A percentile compares a stretch with the other conserved stretches of the same genome.
Conservation (phyloP, 2,888 invertebrate species). For the Flexamia atlantica region DNA sequence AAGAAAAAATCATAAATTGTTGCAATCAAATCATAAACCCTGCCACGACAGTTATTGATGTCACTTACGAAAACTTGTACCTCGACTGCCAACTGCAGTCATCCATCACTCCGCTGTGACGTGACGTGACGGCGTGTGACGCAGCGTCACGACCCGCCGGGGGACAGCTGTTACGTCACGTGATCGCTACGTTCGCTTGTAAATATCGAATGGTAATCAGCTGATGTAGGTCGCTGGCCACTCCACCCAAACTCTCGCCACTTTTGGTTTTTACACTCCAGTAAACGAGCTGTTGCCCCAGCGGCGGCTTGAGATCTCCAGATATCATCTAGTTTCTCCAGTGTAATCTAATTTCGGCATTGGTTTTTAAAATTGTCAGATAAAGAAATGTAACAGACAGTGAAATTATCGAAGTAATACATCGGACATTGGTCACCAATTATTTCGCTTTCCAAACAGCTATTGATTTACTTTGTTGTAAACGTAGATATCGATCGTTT, state of each 20-base stretch:
- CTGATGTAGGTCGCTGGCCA: conserved; percentile 9
- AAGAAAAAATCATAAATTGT: too few relatives aligned
- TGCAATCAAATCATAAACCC: too few relatives aligned
- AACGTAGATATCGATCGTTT: too few relatives aligned
- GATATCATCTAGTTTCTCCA: neutral
- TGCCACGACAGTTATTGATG: too few relatives aligned
- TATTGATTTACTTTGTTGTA: too few relatives aligned
- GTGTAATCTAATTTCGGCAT: too few relatives aligned
- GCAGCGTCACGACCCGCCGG: conserved; percentile 11
- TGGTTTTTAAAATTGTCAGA: neutral
- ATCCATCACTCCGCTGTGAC: too few relatives aligned
- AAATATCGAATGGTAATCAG: conserved; percentile 28
- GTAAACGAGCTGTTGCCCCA: neutral
- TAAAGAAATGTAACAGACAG: neutral
- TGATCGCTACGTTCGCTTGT: conserved; percentile 7
- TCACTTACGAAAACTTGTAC: too few relatives aligned
- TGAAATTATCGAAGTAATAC: too few relatives aligned
- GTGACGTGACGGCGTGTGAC: neutral
- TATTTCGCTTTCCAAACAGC: too few relatives aligned
- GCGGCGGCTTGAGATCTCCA: neutral
- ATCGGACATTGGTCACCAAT: too few relatives aligned
- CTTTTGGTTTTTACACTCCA: neutral
- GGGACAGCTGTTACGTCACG: conserved; percentile 17
- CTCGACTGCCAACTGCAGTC: too few relatives aligned
- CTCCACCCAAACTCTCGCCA: conserved; percentile 8